phyloP scores from a whole-genome alignment of 2,797 vertebrate species.

The Ptychadena robeensis region DNA sequence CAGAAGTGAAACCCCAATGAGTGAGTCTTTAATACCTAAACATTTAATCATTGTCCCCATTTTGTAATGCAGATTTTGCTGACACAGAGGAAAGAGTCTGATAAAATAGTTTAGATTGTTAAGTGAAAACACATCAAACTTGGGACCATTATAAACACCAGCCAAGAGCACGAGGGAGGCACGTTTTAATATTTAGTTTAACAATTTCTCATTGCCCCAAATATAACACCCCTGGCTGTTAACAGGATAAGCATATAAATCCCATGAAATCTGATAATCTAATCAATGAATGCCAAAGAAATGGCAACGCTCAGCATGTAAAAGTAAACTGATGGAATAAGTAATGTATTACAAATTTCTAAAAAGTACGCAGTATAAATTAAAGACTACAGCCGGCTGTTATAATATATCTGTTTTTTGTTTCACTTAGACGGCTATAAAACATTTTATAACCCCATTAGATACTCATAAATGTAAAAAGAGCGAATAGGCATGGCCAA shows the following conservation, averaged over 20 bases:
- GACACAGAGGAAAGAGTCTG: not conserved
- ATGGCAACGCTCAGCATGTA: not conserved
- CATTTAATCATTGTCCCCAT: too few relatives aligned
- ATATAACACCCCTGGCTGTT: not conserved
- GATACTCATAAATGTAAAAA: slow-evolving; percentile 16
- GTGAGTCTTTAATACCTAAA: too few relatives aligned
- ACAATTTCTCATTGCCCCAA: not conserved
- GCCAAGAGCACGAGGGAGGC: not conserved
- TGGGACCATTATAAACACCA: not conserved
- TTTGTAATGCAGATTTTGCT: not conserved
- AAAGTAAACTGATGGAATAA: slow-evolving; percentile 1
- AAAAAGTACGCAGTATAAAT: not conserved
- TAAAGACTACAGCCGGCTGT: not conserved
- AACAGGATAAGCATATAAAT: not conserved
- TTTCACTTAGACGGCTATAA: slow-evolving; percentile 4
- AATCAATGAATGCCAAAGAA: not conserved
- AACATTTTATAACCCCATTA: slow-evolving; percentile 20
- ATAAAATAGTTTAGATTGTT: not conserved
- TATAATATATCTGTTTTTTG: not conserved
- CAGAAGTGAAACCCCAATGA: too few relatives aligned
- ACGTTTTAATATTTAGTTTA: not conserved
- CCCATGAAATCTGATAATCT: not conserved
- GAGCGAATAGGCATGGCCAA: not conserved
- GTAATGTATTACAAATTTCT: slow-evolving; percentile 4
- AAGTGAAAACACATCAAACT: too few relatives aligned